phyloP scores from a whole-genome alignment of 2,797 vertebrate genomes.

The Petrocephalus schoutedeni region DNA sequence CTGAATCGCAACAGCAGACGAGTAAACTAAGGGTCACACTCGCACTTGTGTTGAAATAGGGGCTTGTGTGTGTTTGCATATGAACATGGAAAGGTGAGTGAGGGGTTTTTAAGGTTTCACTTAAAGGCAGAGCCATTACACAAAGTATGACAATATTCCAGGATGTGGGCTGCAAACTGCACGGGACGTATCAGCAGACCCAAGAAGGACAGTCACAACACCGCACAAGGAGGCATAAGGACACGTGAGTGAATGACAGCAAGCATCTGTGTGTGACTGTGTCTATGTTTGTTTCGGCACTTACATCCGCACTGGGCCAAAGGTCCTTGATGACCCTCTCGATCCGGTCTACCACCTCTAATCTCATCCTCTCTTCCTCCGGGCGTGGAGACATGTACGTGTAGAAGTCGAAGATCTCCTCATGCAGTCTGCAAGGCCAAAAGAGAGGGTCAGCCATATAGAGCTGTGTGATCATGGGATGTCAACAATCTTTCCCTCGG shows the following conservation, averaged over 20 bases:
- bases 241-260: neutral
- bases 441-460: neutral
- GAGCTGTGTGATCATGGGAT: neutral
- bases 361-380: constrained; percentile 89
- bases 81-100: neutral
- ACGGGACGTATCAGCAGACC: neutral
- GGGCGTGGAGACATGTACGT: constrained; percentile 90
- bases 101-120: neutral
- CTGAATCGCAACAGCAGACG: neutral
- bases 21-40: neutral
- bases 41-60: neutral
- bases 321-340: constrained; percentile 89
- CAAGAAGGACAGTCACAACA: neutral
- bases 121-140: neutral
- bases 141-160: neutral
- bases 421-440: constrained; percentile 72
- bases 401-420: constrained; percentile 95
- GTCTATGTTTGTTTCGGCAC: neutral
- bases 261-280: neutral
- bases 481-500: neutral
- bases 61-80: neutral
- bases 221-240: neutral
- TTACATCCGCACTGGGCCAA: constrained; percentile 93
- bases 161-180: neutral
- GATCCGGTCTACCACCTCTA: constrained; percentile 93